Evolutionary conservation across 1,140 invertebrate species (phyloP), one percentile per base, ranked within the genome.

Genomic region (Antheraea pernyi): DNA sequence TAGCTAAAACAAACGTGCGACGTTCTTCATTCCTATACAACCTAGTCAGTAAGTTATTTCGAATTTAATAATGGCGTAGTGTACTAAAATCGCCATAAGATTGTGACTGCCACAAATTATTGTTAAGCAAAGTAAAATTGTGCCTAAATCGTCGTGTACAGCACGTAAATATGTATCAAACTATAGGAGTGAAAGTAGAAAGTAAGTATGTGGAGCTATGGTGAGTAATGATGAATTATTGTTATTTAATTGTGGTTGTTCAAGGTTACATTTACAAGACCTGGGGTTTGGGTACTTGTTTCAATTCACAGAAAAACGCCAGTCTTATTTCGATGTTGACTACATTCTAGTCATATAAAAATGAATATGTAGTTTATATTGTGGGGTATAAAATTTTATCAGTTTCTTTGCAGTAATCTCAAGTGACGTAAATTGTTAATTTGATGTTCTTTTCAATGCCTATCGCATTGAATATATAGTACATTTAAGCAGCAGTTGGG

Each of bases 171-270:
- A 63, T 67, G 42, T 73, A 72, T 73, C 71, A 68, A 73, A 67
- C 73, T 71, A 68, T 80, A 78, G 72, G 71, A 76, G 79, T 76
- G 79, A 79, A 79, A 81, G 75, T 79, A 81, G 77, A 79, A 79
- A 81, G 79, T 77, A 79, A 79, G 74, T 81, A 81, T 74, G 16
- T 13, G 53, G 63, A 66, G 64, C 69, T 19, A 70, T 74, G 75
- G 73, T 74, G 73, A 74, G 73, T 74, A 70, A 68, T 62, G 16
- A 64, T 65, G 48, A 70, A 65, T 63, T 68, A 59, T 67, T 70
- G 39, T 39, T 63, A 11, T 37, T 65, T 37, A 42, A 30, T 36
- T 19, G 19, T 36, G 59, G 9, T 36, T 61, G 11, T 61, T 1
- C 19, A 22, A 22, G 5, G 60, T 22, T 61, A 11, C 0, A 22